Percentiles rank a stretch among this genome's conserved stretches.
Evolutionary conservation across 2,113 vertebrate genomes (phyloP).

Genomic region (Heterocephalus glaber): DNA sequence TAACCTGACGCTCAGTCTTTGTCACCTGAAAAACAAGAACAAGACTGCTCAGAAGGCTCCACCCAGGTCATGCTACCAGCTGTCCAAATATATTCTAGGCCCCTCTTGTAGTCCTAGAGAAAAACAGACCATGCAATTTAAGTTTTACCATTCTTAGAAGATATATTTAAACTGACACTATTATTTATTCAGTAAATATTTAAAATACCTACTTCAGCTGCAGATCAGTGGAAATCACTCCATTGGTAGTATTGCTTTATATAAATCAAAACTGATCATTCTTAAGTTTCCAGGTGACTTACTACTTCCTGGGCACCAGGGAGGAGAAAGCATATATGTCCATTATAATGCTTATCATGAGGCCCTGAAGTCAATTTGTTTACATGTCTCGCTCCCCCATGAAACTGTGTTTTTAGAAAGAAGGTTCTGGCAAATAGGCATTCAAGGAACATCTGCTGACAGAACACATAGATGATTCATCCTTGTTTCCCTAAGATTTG

Average conservation of each 20-base stretch:
- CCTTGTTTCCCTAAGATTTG: background rate
- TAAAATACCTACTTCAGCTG: background rate
- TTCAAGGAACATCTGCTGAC: slow-evolving; percentile 16
- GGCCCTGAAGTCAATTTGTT: background rate
- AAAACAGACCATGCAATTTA: background rate
- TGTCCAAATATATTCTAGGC: background rate
- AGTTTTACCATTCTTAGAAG: background rate
- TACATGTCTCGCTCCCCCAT: background rate
- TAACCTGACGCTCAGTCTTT: slow-evolving; percentile 93
- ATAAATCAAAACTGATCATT: background rate
- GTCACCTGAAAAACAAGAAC: slow-evolving; percentile 88
- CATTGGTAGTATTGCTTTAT: background rate
- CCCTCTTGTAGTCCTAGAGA: background rate
- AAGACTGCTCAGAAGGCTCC: background rate
- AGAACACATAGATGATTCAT: background rate
- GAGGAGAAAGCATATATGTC: background rate
- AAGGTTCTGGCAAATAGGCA: background rate
- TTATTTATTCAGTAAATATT: background rate
- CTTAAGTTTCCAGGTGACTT: background rate
- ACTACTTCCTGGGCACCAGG: background rate
- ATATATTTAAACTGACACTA: background rate
- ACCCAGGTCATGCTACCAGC: background rate
- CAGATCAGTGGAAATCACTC: background rate
- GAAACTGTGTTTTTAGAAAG: background rate
- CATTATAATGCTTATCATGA: background rate